Conservation (phyloP, 92 coral and sea anemone species). For the Anthopleura xanthogrammica region DNA sequence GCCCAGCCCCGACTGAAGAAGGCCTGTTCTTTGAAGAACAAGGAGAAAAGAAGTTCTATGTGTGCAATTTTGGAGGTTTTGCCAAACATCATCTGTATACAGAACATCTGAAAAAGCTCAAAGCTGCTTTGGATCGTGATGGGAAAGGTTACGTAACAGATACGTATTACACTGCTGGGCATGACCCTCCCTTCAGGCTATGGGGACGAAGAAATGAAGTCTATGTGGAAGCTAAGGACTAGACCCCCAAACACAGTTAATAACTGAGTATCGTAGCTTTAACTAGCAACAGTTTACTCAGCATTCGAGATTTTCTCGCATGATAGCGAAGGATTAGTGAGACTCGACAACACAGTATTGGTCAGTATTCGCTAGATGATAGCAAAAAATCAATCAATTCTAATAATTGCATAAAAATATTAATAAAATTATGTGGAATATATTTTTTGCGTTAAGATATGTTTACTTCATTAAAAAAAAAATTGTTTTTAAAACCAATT, state of each 20-base stretch:
- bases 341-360: no score
- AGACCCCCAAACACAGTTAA: not conserved
- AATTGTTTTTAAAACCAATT: no score
- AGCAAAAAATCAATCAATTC: no score
- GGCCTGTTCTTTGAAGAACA: constrained; percentile 46
- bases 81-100: constrained; percentile 47
- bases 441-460: no score
- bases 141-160: constrained; percentile 49
- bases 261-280: not conserved
- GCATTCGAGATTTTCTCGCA: not conserved
- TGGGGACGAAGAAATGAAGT: constrained; percentile 70
- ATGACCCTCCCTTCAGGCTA: constrained; percentile 60
- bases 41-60: constrained; percentile 44
- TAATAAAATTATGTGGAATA: no score
- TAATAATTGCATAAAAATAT: no score
- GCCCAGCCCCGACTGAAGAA: constrained; percentile 54
- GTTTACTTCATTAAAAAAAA: no score
- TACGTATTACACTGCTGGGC: constrained; percentile 52
- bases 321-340: no score
- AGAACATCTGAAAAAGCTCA: constrained; percentile 44
- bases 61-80: constrained; percentile 50
- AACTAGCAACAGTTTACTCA: not conserved
- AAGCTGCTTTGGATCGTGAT: constrained; percentile 45
- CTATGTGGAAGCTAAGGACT: constrained; percentile 24
- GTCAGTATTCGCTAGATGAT: no score